phyloP scores from a whole-genome alignment of 2,113 vertebrate genomes.

The western clawed frog (Xenopus tropicalis) region DNA sequence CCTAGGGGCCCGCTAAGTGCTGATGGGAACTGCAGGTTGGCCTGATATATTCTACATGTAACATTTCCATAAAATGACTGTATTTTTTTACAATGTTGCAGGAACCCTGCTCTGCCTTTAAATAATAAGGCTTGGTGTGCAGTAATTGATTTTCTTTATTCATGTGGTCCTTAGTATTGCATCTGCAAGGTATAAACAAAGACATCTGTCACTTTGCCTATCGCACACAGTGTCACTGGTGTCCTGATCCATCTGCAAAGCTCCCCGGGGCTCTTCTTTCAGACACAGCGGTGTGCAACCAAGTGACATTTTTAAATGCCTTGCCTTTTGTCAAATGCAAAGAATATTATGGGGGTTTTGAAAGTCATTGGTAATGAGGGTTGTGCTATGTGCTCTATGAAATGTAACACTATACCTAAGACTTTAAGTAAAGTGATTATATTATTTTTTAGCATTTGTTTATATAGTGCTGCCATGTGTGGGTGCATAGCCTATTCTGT shows the following conservation, averaged over 20 bases:
- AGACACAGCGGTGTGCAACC: background rate
- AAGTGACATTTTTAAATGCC: constrained; percentile 8
- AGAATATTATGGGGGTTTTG: background rate
- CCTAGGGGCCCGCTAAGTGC: too few relatives aligned
- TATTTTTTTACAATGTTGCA: too few relatives aligned
- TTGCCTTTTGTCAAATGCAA: background rate
- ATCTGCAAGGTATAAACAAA: background rate
- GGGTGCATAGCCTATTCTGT: too few relatives aligned
- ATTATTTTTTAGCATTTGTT: too few relatives aligned
- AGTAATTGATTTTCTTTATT: background rate
- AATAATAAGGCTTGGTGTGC: background rate
- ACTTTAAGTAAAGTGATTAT: too few relatives aligned
- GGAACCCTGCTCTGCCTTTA: background rate
- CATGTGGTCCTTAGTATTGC: background rate
- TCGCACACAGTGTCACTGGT: background rate
- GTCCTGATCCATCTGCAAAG: background rate
- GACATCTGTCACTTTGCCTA: constrained; percentile 3
- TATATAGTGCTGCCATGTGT: too few relatives aligned
- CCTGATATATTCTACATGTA: too few relatives aligned
- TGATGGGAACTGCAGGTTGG: too few relatives aligned
- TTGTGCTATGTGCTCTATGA: too few relatives aligned
- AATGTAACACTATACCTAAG: too few relatives aligned
- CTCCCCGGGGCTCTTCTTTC: background rate
- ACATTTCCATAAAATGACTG: too few relatives aligned
- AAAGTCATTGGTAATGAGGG: background rate